These are phyloP conservation scores for Corythornis vintsioides DNA, from an alignment of 2,113 vertebrate species.

Conservation along the genomic window DNA sequence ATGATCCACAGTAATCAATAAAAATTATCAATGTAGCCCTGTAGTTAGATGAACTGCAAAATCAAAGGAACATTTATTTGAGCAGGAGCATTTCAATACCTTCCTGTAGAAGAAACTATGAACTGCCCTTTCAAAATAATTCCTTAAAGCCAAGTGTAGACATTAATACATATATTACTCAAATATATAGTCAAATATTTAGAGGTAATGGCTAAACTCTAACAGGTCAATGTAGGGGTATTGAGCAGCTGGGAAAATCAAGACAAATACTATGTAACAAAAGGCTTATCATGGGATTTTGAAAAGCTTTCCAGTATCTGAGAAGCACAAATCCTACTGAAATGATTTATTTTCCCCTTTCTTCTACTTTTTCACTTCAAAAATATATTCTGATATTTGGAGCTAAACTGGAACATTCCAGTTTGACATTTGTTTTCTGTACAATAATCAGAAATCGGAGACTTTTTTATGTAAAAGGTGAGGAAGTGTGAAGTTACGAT, in stretches of 20 bases:
- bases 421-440: background rate
- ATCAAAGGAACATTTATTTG: background rate
- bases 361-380: background rate
- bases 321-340: background rate
- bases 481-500: background rate
- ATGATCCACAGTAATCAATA: background rate
- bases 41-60: background rate
- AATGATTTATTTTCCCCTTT: fast-evolving
- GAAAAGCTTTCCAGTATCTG: background rate
- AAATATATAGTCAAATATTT: background rate
- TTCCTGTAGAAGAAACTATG: background rate
- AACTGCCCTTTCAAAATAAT: background rate
- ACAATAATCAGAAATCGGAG: background rate
- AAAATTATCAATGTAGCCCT: background rate
- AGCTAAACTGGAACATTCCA: background rate
- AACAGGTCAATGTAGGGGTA: background rate
- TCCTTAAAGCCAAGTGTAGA: background rate
- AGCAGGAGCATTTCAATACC: background rate
- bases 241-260: background rate
- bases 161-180: background rate
- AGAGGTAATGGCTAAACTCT: background rate
- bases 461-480: background rate
- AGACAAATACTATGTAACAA: background rate
- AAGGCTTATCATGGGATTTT: background rate
- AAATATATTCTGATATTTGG: background rate